Evolutionary conservation across 2,113 vertebrate genomes (phyloP), one percentile per base, ranked within the genome.

Genomic region (Corydoras maculifer): DNA sequence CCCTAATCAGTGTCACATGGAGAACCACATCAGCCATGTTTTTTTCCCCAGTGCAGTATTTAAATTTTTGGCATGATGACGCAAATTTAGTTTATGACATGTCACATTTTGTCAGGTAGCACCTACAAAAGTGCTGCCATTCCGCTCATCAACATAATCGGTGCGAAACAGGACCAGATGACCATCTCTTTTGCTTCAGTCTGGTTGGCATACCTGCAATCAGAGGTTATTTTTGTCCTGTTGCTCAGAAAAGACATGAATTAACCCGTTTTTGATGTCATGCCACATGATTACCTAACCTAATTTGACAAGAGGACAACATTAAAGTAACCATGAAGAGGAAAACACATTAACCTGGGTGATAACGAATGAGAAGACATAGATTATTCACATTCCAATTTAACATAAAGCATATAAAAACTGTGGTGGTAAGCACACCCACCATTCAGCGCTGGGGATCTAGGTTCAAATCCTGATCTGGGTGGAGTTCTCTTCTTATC

Each of bases 41-140:
- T 50, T 67, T 18, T 53, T 25, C 18, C 30, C 43, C 50, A 25
- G 43, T 53, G 25, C 18, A 32, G 73, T 79, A 62, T 72, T 70
- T 13, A 51, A 15, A 18, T 50, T 25, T 63, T 59, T 14, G 9
- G 59, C 13, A 9, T 2, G 58, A 48, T 70, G 74, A 70, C 74
- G 59, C 77, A 79, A 15, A 53, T 66, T 68, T 62, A 8, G 10
- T 13, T 35, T 62, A 61, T 5, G 30, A 65, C 62, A 73, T 69
- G 51, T 79, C 29, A 43, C 62, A 32, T 62, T 31, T 31, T 54
- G 6, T n/a, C 8, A 2, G 4, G 18, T n/a, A 25, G 58, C 43
- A 55, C 54, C 31, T 55, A 4, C 29, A 12, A 66, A 66, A 58
- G n/a, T 9, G 43, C 53, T n/a, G 9, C 13, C 54, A n/a, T 57